Percentiles rank a stretch among this genome's conserved stretches.
Evolutionary conservation across 2,113 vertebrate species (phyloP).

Genomic region (Dendropsophus ebraccatus): DNA sequence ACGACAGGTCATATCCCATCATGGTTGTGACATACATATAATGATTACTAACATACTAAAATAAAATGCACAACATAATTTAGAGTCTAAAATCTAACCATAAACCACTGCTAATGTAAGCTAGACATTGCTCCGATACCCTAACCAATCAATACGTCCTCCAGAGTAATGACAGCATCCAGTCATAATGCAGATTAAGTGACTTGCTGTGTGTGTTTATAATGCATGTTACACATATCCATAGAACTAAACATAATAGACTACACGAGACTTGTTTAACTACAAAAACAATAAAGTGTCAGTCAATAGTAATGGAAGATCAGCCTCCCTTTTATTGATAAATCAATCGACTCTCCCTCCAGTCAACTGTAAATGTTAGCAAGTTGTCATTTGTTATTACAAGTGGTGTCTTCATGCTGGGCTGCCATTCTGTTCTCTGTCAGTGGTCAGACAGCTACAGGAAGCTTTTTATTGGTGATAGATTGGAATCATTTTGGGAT

Average conservation of each 20-base stretch:
- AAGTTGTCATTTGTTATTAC: slow-evolving; percentile 51
- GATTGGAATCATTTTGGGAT: background rate
- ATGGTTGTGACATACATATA: too few species aligned
- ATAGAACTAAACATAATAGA: slow-evolving; percentile 45
- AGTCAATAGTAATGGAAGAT: slow-evolving; percentile 65
- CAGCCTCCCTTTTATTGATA: slow-evolving; percentile 65
- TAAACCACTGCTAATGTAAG: background rate
- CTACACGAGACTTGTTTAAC: slow-evolving; percentile 47
- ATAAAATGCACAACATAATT: too few species aligned
- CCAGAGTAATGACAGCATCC: slow-evolving; percentile 12
- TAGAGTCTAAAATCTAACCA: too few species aligned
- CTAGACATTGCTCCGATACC: background rate
- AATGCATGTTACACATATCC: slow-evolving; percentile 43
- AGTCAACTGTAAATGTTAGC: slow-evolving; percentile 36
- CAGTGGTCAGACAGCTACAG: background rate
- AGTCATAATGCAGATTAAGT: slow-evolving; percentile 12
- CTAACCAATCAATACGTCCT: background rate
- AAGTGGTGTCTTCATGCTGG: slow-evolving; percentile 31
- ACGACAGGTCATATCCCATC: too few species aligned
- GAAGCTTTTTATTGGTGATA: background rate
- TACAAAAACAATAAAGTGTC: slow-evolving; percentile 60
- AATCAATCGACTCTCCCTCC: slow-evolving; percentile 66
- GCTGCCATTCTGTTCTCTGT: slow-evolving; percentile 2
- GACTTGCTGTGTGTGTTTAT: slow-evolving; percentile 6
- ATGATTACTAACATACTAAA: too few species aligned